Evolutionary conservation across 2,888 invertebrate genomes (phyloP), one percentile per base, ranked within the genome.

Genomic region (Pherbina coryleti): DNA sequence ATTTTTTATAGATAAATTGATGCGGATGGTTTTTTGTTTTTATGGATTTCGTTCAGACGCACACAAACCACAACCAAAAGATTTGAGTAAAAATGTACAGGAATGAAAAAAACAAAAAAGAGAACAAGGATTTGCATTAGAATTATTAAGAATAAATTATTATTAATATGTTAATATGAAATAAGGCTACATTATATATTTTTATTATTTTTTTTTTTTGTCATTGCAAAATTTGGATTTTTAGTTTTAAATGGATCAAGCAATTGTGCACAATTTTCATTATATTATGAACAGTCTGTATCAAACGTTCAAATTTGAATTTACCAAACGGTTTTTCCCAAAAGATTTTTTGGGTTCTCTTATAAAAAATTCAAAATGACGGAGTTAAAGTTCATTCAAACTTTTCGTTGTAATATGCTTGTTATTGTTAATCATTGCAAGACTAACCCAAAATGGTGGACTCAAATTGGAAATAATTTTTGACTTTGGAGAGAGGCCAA

Each of bases 1-100:
- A 69, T 70, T 60, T 64, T 49, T 44, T 69, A 25, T 67, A 55
- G 28, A 19, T 66, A 64, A 19, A 44, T 8, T 67, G 62, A 62
- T 67, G 17, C 9, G 55, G n/a, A 31, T 55, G 34, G 11, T 44
- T 53, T 31, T 44, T 19, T 69, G 25, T 57, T 37, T 49, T 34
- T 55, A 55, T 67, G 75, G 67, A 76, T 73, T 14, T 69, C 25
- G 53, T 51, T 19, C 31, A 82, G 80, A 83, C 81, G 82, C 84
- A 83, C 83, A 83, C 81, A 82, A 81, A 82, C 81, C 83, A 82
- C 80, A 84, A 82, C 83, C 82, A 84, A 80, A 49, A 78, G 64
- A 81, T 78, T 74, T 76, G 78, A 81, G 81, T 28, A 55, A 67
- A 73, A 55, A 55, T 55, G 34, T 28, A 67, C 17, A 81, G 81